These are phyloP conservation scores for Drosophila fulvimacula DNA, from an alignment of 2,888 invertebrate genomes.

Conservation along the genomic window DNA sequence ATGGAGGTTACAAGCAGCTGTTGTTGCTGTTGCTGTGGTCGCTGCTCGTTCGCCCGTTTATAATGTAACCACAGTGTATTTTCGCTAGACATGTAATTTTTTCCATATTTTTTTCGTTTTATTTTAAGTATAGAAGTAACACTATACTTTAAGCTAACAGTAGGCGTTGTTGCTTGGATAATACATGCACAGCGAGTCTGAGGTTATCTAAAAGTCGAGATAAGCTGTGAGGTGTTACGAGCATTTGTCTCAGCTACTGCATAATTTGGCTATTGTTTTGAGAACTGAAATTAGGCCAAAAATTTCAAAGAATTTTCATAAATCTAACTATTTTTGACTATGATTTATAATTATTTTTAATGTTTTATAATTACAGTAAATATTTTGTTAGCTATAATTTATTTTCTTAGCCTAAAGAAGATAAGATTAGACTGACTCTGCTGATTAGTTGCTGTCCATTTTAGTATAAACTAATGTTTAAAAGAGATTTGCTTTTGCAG, in stretches of 20 bases:
- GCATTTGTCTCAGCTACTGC: conserved; percentile 1
- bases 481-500: not conserved
- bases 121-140: conserved; percentile 49
- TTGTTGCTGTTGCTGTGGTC: conserved; percentile 46
- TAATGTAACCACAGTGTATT: conserved; percentile 70
- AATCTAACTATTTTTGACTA: not conserved
- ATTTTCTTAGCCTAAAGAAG: not conserved
- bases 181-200: conserved; percentile 22
- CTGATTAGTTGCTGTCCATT: conserved; percentile 4
- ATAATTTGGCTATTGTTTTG: not conserved
- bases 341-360: not conserved
- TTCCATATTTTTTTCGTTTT: conserved; percentile 19
- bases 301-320: not conserved
- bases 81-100: conserved; percentile 60
- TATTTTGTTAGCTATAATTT: not conserved
- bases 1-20: conserved; percentile 55
- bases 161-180: conserved; percentile 49
- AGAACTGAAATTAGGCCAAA: not conserved
- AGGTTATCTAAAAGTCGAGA: conserved; percentile 39
- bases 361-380: not conserved
- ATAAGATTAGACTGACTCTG: not conserved
- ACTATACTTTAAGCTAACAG: conserved; percentile 60
- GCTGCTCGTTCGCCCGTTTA: conserved; percentile 73
- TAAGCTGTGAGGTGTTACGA: conserved; percentile 18
- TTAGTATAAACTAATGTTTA: not conserved